Evolutionary conservation across 2,113 vertebrate genomes (phyloP), one percentile per base, ranked within the genome.

Genomic region (Pygoscelis adeliae): DNA sequence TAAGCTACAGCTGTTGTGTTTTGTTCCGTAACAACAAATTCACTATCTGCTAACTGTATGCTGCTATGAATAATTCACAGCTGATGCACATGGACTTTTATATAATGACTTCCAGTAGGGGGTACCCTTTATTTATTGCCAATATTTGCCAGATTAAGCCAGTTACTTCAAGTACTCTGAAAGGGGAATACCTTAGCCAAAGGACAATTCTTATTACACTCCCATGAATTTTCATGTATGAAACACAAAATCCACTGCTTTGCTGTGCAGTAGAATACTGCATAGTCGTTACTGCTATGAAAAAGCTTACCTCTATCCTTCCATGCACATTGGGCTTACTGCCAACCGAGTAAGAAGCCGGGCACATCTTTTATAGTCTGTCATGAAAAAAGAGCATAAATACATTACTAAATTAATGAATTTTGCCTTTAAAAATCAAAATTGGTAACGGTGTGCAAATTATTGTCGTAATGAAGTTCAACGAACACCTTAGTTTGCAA

Each of bases 321-420:
- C 99, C 91, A 98, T 99, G 98, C 99, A 99, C 98, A 98, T 97
- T 6, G 98, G 99, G 97, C 99, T 99, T 93, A 98, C 98, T 11
- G 99, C 99, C 97, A 99, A 97, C 91, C 99, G 98, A 17, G 98
- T 99, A 62, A 99, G 99, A 87, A 99, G 99, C 96, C 99, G 98
- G 30, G 99, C 99, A 92, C 99, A 99, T 98, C 99, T 98, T 98
- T 99, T 99, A 88, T 99, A 99, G 97, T 99, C 99, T 99, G 93
- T 44, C 80, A 89, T 49, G 90, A 61, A 94, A 87, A 94, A 90
- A 91, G 47, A 92, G n/a, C 84, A 96, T 81, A 85, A 83, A 67
- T 19, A 34, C 10, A 79, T 82, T 53, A 78, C 27, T 87, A 17
- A 65, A 72, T 36, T 53, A 65, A 79, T 46, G 27, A 40, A 17